Percentiles rank a stretch among this genome's conserved stretches.
Evolutionary conservation across 2,888 invertebrate species (phyloP).

Genomic region (Chloromyia formosa): DNA sequence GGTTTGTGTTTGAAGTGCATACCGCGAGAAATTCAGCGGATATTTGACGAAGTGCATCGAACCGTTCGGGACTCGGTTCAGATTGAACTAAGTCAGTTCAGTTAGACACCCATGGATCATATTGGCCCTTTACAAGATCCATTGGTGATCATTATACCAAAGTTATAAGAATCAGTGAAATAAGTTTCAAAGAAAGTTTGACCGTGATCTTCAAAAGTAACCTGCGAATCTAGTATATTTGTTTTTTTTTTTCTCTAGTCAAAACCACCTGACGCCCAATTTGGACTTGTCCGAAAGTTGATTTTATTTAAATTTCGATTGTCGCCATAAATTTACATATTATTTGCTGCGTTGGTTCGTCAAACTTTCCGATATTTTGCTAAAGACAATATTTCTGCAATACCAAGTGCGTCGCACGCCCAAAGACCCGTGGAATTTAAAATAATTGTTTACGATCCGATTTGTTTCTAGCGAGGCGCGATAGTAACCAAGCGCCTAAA

Average conservation of each 20-base stretch:
- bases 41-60: no score
- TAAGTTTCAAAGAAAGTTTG: constrained; percentile 12
- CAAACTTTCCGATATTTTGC: not conserved
- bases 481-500: not conserved
- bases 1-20: no score
- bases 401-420: no score
- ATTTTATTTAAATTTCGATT: not conserved
- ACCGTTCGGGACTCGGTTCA: no score
- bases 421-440: no score
- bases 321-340: not conserved
- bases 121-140: no score
- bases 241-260: not conserved
- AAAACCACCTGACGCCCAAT: not conserved
- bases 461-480: not conserved
- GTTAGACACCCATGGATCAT: no score
- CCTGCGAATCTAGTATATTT: not conserved
- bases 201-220: constrained; percentile 14
- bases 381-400: not conserved
- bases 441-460: not conserved
- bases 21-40: no score
- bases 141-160: no score
- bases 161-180: no score
- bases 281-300: not conserved
- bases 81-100: no score
- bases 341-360: not conserved